Conservation (phyloP, 2,888 invertebrate species). For the Tipula unca region DNA sequence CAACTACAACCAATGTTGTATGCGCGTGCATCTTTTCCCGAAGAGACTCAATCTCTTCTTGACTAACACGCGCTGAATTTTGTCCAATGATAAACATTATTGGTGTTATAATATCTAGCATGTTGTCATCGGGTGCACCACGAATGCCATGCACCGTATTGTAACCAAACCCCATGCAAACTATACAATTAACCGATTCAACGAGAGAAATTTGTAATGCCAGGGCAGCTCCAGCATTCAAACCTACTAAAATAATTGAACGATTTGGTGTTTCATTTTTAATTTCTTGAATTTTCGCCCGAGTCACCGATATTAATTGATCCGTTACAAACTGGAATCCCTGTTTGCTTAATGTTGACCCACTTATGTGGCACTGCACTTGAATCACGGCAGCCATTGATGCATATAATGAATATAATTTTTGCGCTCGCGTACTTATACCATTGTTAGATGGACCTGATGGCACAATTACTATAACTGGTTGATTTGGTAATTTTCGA, state of each 20-base stretch:
- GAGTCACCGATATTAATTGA: constrained; percentile 55
- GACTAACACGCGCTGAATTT: constrained; percentile 54
- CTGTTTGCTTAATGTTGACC: constrained; percentile 34
- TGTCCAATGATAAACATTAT: constrained; percentile 73
- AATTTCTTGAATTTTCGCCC: constrained; percentile 63
- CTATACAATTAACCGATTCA: constrained; percentile 61
- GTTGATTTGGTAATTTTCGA: constrained; percentile 57
- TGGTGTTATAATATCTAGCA: constrained; percentile 63
- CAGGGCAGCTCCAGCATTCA: constrained; percentile 65
- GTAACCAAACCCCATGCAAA: constrained; percentile 71
- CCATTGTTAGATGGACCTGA: constrained; percentile 44
- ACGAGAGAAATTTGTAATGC: constrained; percentile 66
- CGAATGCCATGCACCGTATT: constrained; percentile 62
- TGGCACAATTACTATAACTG: constrained; percentile 56
- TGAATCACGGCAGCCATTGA: constrained; percentile 60
- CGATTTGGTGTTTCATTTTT: constrained; percentile 56
- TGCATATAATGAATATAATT: constrained; percentile 61
- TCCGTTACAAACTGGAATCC: constrained; percentile 47
- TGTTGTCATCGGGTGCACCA: constrained; percentile 66
- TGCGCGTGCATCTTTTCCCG: constrained; percentile 68
- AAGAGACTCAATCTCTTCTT: constrained; percentile 69
- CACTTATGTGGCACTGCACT: constrained; percentile 47
- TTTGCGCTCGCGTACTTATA: constrained; percentile 49
- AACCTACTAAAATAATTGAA: constrained; percentile 67
- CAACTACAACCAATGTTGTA: constrained; percentile 66